Percentiles rank a stretch among this genome's conserved stretches.
phyloP scores from a whole-genome alignment of 2,797 vertebrate species.

The Centropyge bicolor region DNA sequence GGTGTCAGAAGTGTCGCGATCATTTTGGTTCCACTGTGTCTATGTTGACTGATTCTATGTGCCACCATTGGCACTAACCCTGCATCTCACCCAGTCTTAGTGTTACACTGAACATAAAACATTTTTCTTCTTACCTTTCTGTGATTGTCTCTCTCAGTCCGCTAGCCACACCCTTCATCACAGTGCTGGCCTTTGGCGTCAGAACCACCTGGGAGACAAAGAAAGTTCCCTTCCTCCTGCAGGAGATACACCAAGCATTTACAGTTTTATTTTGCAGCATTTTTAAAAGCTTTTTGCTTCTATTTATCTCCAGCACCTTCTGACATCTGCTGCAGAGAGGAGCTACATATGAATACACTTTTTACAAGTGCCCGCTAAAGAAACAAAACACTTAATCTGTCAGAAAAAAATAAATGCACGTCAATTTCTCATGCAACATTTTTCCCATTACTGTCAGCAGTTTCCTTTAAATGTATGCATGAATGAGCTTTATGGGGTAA shows the following conservation, averaged over 20 bases:
- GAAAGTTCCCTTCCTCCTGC: slow-evolving; percentile 97
- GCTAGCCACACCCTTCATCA: slow-evolving; percentile 96
- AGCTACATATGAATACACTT: slow-evolving; percentile 1
- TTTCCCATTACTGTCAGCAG: neutral
- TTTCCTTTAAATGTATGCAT: neutral
- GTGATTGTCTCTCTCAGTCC: slow-evolving; percentile 99
- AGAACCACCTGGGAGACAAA: slow-evolving; percentile 98
- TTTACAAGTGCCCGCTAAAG: neutral
- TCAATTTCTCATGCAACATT: slow-evolving; percentile 8
- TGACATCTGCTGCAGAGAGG: slow-evolving; percentile 10
- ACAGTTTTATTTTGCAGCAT: neutral
- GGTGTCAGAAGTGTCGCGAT: slow-evolving; percentile 33
- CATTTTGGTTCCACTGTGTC: slow-evolving; percentile 18
- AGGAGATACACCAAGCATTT: slow-evolving; percentile 48
- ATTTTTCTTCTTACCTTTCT: slow-evolving; percentile 83
- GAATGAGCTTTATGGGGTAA: neutral
- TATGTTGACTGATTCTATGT: slow-evolving; percentile 4
- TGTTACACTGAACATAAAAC: neutral
- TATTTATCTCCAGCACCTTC: neutral
- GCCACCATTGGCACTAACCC: neutral
- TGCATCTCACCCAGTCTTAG: neutral
- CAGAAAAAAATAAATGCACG: neutral
- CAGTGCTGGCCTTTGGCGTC: slow-evolving; percentile 97
- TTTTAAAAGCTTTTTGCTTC: neutral
- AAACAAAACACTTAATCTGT: slow-evolving; percentile 3